Base-by-base conservation (phyloP, 2,113 vertebrate genomes). In the Seriola dumerili region DNA sequence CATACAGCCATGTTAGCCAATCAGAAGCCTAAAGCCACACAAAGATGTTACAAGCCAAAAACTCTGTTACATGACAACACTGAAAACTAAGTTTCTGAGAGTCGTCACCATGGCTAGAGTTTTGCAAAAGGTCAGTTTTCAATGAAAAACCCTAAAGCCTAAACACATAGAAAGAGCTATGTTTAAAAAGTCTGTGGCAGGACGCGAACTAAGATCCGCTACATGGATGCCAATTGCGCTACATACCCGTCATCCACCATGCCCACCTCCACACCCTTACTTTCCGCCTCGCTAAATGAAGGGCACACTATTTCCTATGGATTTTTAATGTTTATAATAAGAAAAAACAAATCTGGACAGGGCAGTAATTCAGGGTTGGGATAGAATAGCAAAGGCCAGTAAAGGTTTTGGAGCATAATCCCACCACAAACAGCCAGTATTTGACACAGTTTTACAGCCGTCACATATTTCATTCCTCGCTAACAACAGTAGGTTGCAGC, bases 381-480 rank as follows among this genome's bases (percentile, higher is more conserved):
- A 34, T 0, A 64, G 34, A 52, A n/a, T 21, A 59, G 58, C 4
- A 42, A 50, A 52, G 25, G 50, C 1, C 36, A 46, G 36, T 29
- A 14, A 12, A 68, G 61, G 5, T 55, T 67, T 25, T 72, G 62
- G 8, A 5, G 4, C 42, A 13, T 32, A 16, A 46, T 29, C 62
- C 16, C 12, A 61, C 46, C 25, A 21, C 32, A 63, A 10, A 48
- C 11, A 55, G 25, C 19, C 14, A 32, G 9, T 36, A 11, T 50
- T 32, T 63, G 23, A 46, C 38, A 59, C 13, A 8, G 34, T 40
- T 71, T 75, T 44, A n/a, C 34, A 64, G 63, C 21, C 84, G 48
- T n/a, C 23, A 48, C 40, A 46, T 70, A 44, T 44, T 70, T 59
- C 17, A 44, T 59, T 72, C 72, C 57, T 11, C 29, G 54, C 29